Evolutionary conservation across 1,140 invertebrate genomes (phyloP).

Genomic region (Liolophura sinensis): DNA sequence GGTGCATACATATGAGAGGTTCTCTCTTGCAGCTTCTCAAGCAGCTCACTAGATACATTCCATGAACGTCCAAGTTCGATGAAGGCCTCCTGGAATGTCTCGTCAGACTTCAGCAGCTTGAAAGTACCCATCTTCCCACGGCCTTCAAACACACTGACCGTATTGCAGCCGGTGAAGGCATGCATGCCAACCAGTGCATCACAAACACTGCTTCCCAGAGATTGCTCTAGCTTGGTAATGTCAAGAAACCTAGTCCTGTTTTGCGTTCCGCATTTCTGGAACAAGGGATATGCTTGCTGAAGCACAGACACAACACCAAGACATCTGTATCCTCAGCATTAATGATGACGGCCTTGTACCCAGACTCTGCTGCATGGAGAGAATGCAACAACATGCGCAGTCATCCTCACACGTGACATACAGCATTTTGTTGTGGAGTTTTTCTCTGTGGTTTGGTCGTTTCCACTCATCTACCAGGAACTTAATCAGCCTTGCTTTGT

Average conservation of each 20-base stretch:
- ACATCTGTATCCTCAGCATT: conserved; percentile 16
- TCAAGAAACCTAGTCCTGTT: conserved; percentile 9
- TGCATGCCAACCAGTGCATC: conserved; percentile 19
- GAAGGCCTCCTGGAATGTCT: conserved; percentile 8
- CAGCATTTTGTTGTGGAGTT: conserved; percentile 7
- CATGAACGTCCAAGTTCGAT: conserved; percentile 9
- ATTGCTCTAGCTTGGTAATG: conserved; percentile 5
- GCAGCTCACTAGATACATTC: conserved; percentile 10
- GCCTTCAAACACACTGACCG: conserved; percentile 12
- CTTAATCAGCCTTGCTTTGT: conserved; percentile 13
- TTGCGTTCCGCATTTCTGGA: conserved; percentile 5
- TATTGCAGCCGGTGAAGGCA: conserved; percentile 19
- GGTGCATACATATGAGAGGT: conserved; percentile 5
- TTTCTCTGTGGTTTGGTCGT: not conserved
- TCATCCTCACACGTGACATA: conserved; percentile 5
- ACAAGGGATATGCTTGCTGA: conserved; percentile 3
- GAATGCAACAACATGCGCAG: conserved; percentile 21
- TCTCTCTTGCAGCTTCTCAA: conserved; percentile 5
- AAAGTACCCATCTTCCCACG: conserved; percentile 9
- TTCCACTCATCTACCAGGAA: conserved; percentile 17
- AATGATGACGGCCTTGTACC: conserved; percentile 7
- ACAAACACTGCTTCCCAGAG: conserved; percentile 10
- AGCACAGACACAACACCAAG: conserved; percentile 10
- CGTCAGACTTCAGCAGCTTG: not conserved
- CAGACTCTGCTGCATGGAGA: conserved; percentile 9